These are phyloP conservation scores for Cuculus canorus DNA, from an alignment of 2,797 vertebrate species.

Conservation along the genomic window DNA sequence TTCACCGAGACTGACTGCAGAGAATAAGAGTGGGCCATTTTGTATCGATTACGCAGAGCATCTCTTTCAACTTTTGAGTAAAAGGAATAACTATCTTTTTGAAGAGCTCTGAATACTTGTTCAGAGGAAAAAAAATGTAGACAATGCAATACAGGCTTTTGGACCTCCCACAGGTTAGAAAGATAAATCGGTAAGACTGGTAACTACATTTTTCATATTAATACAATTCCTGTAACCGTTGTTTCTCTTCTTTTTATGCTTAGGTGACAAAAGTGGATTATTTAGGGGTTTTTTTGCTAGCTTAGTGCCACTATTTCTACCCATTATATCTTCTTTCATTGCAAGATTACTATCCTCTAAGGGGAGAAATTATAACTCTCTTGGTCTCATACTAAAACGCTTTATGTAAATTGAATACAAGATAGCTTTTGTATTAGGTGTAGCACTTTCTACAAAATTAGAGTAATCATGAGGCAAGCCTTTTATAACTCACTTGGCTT, in stretches of 20 bases:
- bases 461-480: slow-evolving; percentile 12
- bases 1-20: background rate
- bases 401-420: slow-evolving; percentile 40
- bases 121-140: background rate
- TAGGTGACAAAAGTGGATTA: background rate
- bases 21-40: background rate
- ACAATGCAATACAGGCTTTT: background rate
- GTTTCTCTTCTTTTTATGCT: background rate
- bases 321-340: slow-evolving; percentile 19
- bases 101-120: background rate
- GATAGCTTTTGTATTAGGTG: slow-evolving; percentile 17
- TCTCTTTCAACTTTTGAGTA: background rate
- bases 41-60: background rate
- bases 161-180: background rate
- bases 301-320: background rate
- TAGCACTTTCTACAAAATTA: slow-evolving; percentile 46
- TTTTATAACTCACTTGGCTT: slow-evolving; percentile 50
- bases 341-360: background rate
- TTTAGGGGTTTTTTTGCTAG: background rate
- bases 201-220: background rate
- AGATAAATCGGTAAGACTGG: background rate
- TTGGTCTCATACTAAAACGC: background rate
- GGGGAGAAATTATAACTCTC: slow-evolving; percentile 25
- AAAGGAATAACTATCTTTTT: background rate
- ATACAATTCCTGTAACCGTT: background rate